Evolutionary conservation across 2,888 invertebrate species (phyloP), one percentile per base, ranked within the genome.

Genomic region (Dione juno): DNA sequence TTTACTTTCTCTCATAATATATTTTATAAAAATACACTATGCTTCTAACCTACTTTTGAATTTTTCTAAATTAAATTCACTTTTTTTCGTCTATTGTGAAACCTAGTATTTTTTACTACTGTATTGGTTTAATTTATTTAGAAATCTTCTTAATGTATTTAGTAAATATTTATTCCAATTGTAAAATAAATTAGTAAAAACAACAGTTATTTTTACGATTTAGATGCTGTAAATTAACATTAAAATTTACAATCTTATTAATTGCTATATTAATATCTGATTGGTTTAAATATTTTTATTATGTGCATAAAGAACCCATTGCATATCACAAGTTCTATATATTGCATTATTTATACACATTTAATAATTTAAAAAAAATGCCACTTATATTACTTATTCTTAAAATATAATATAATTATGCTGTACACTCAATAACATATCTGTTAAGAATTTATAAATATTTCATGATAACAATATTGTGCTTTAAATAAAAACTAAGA

Each of bases 41-140:
- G 45, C n/a, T 7, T 45, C 28, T 61, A 61, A 61, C 61, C 61
- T 61, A 61, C 45, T 61, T 61, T 45, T 61, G 28, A 1, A 7
- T 16, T 48, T 61, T 61, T 28, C 3, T 35, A 28, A 61, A 61
- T 28, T 16, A 61, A 61, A 28, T 11, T 45, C 28, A 21, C 21
- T 28, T 3, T 16, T 61, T 57, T 37, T 3, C 11, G 7, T 40
- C 28, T 28, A 3, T 28, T 28, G 35, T 57, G 37, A 10, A 57
- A 16, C 16, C 0, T 6, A 11, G 28, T n/a, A 10, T n/a, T 28
- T 28, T 45, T 21, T 28, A 21, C n/a, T 45, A 28, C 28, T n/a
- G n/a, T 13, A 11, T 59, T 9, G 1, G 0, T 43, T n/a, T 61
- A 21, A n/a, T 61, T 35, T 11, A 7, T 7, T 7, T 40, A 57